phyloP scores from a whole-genome alignment of 53 echinoderm and acorn worm species.

The Crossaster papposus region DNA sequence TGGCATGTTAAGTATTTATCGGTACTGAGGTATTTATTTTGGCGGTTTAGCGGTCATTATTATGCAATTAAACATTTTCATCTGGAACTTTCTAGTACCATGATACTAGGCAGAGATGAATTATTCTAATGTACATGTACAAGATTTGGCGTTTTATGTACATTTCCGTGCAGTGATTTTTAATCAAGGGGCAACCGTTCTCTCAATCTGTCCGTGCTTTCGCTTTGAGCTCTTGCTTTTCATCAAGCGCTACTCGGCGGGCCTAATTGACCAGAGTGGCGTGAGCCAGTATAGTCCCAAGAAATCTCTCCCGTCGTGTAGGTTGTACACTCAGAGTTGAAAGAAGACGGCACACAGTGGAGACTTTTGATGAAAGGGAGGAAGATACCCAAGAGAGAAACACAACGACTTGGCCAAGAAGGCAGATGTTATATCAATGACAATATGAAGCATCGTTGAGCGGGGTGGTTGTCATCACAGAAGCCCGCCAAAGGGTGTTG shows the following conservation, averaged over 20 bases:
- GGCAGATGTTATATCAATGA: neutral
- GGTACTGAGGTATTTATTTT: too few relatives aligned
- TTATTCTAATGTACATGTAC: too few relatives aligned
- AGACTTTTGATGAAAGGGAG: neutral
- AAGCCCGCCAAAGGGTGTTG: neutral
- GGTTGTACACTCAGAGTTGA: neutral
- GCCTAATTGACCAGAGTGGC: constrained; percentile 10
- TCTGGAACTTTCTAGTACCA: too few relatives aligned
- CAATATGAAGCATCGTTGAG: neutral
- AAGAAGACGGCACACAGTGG: neutral
- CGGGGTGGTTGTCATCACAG: neutral
- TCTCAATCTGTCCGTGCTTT: neutral
- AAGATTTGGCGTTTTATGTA: too few relatives aligned
- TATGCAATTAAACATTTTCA: too few relatives aligned
- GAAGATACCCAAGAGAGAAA: neutral
- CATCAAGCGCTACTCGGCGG: neutral
- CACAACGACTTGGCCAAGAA: neutral
- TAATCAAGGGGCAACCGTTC: neutral
- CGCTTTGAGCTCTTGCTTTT: neutral
- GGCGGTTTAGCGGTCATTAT: too few relatives aligned
- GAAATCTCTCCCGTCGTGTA: neutral
- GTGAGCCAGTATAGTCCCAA: neutral
- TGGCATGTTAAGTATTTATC: too few relatives aligned
- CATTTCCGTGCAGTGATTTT: too few relatives aligned
- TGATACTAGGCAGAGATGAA: too few relatives aligned